Percentiles rank a stretch among this genome's conserved stretches.
Evolutionary conservation across 2,797 vertebrate genomes (phyloP).

Genomic region (Lindbergichthys nudifrons): DNA sequence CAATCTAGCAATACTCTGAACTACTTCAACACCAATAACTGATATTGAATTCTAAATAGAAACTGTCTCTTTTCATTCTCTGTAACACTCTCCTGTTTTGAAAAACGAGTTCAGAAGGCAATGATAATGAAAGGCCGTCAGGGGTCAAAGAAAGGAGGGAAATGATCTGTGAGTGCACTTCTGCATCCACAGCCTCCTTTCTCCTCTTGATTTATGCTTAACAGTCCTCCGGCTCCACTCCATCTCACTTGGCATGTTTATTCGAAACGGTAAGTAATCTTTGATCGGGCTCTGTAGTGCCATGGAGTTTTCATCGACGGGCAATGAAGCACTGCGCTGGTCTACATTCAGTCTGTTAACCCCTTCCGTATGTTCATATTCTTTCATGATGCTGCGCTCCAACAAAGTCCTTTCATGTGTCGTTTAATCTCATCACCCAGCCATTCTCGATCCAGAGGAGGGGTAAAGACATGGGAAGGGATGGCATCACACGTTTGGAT

Average conservation of each 20-base stretch:
- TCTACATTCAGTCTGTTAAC: constrained; percentile 15
- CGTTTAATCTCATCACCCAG: constrained; percentile 48
- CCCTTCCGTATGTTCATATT: constrained; percentile 23
- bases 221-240: constrained; percentile 28
- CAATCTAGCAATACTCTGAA: constrained; percentile 1
- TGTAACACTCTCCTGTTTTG: constrained; percentile 37
- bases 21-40: constrained; percentile 19
- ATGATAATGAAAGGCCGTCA: constrained; percentile 36
- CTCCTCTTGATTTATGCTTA: constrained; percentile 49
- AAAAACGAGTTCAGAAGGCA: constrained; percentile 42
- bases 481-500: constrained; percentile 2
- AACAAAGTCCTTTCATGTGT: constrained; percentile 58
- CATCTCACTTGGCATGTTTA: constrained; percentile 54
- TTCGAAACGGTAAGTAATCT: constrained; percentile 64
- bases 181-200: constrained; percentile 29
- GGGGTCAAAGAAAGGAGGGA: constrained; percentile 27
- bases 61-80: constrained; percentile 46
- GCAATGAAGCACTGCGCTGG: constrained; percentile 15
- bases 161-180: constrained; percentile 39
- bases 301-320: background rate
- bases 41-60: constrained; percentile 35
- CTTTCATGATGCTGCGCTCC: constrained; percentile 23
- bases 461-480: background rate
- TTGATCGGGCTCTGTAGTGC: constrained; percentile 27
- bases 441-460: constrained; percentile 7